phyloP scores from a whole-genome alignment of 2,113 vertebrate species.

The Axis porcinus region DNA sequence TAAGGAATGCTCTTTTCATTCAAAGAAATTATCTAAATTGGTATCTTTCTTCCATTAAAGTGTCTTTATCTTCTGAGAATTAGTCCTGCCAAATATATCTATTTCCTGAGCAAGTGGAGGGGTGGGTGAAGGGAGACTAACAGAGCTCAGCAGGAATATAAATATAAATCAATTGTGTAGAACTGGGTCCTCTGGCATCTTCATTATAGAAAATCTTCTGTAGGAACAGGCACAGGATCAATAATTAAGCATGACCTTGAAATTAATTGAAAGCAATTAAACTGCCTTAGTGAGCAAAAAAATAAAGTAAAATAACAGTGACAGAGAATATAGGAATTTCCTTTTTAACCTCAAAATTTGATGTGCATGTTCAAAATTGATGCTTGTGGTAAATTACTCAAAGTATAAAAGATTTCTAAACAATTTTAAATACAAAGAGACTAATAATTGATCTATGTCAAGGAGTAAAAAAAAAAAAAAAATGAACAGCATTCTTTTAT shows the following conservation, averaged over 20 bases:
- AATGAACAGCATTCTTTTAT: neutral
- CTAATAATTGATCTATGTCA: neutral
- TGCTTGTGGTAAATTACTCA: neutral
- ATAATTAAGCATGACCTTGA: conserved; percentile 20
- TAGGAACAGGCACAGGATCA: neutral
- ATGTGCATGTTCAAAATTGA: neutral
- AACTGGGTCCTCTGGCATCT: neutral
- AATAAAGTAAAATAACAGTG: neutral
- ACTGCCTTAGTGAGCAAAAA: neutral
- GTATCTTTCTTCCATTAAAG: neutral
- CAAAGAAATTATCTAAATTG: neutral
- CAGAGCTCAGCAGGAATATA: neutral
- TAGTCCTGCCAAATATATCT: neutral
- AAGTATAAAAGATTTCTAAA: neutral
- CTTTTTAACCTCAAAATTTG: neutral
- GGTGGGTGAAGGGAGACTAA: neutral
- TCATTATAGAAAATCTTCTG: neutral
- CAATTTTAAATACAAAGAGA: neutral
- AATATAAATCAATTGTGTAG: neutral
- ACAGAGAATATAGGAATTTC: neutral
- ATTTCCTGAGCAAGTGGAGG: neutral
- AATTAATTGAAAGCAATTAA: conserved; percentile 48
- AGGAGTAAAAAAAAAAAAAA: neutral
- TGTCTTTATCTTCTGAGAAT: neutral
- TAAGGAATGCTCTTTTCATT: neutral